Evolutionary conservation across 2,113 vertebrate species (phyloP).

Genomic region (Eudyptes chrysolophus): DNA sequence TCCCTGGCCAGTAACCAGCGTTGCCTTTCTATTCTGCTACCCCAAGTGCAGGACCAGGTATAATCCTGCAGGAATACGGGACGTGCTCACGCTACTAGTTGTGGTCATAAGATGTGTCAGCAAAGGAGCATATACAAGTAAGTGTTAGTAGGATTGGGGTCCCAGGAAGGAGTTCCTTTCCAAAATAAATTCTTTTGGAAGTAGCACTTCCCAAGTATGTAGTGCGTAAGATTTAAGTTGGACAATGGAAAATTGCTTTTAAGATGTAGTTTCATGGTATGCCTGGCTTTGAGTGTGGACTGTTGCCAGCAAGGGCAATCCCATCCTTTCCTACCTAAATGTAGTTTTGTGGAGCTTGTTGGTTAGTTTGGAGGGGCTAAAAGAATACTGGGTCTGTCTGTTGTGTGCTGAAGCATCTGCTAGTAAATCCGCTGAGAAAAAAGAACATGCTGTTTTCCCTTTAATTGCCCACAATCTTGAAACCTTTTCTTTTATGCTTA

Average conservation of each 20-base stretch:
- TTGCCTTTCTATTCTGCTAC: too few relatives aligned
- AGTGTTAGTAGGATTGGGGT: neutral
- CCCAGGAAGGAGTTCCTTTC: neutral
- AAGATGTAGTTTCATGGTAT: neutral
- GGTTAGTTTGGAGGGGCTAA: neutral
- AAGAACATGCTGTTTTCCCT: neutral
- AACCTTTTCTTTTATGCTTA: neutral
- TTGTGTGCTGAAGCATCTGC: neutral
- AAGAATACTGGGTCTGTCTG: neutral
- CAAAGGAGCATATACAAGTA: neutral
- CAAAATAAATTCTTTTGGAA: neutral
- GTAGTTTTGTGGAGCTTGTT: neutral
- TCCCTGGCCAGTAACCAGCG: too few relatives aligned
- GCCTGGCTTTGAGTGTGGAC: neutral
- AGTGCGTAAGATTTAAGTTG: neutral
- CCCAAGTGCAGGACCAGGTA: too few relatives aligned
- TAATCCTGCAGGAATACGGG: too few relatives aligned
- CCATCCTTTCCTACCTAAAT: neutral
- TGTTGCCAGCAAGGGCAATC: neutral
- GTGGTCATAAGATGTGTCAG: too few relatives aligned
- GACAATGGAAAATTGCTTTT: neutral
- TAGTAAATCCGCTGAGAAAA: neutral
- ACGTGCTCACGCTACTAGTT: too few relatives aligned
- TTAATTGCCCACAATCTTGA: neutral
- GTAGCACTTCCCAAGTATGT: neutral